Evolutionary conservation across 2,888 invertebrate genomes (phyloP).

Genomic region (Dyspetes luteomarginatus): DNA sequence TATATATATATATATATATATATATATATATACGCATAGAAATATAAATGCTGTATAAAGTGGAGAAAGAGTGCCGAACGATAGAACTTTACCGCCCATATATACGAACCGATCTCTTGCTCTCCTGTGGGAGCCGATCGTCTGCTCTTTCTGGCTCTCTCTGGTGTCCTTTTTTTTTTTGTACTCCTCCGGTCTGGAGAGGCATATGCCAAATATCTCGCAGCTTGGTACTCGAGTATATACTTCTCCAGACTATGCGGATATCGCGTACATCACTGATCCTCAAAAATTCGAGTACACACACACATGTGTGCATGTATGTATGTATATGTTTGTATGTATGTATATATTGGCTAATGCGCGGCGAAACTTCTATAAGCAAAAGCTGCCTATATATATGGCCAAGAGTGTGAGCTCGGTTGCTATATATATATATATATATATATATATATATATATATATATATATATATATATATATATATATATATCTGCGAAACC

Average conservation of each 20-base stretch:
- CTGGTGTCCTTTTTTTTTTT: constrained; percentile 15
- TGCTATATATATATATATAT: constrained; percentile 6
- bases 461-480: too few species aligned
- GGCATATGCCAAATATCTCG: not conserved
- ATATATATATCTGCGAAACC: too few species aligned
- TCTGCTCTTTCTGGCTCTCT: constrained; percentile 28
- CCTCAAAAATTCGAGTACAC: too few species aligned
- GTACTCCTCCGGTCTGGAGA: too few species aligned
- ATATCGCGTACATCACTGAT: too few species aligned
- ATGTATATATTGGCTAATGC: too few species aligned
- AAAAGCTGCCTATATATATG: too few species aligned
- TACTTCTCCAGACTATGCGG: not conserved
- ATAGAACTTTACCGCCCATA: constrained; percentile 62
- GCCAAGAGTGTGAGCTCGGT: constrained; percentile 8
- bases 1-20: constrained; percentile 15
- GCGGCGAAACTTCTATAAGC: constrained; percentile 29
- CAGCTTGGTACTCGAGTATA: not conserved
- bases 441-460: too few species aligned
- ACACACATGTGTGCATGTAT: too few species aligned
- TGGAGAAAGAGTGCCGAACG: constrained; percentile 29
- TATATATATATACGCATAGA: too few species aligned
- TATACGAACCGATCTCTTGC: constrained; percentile 38
- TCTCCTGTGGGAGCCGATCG: too few species aligned
- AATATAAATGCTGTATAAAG: constrained; percentile 16
- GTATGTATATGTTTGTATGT: too few species aligned